A percentile compares a stretch with the other conserved stretches of the same genome.
phyloP scores from a whole-genome alignment of 2,888 invertebrate genomes.

The Rhorus exstirpatorius region DNA sequence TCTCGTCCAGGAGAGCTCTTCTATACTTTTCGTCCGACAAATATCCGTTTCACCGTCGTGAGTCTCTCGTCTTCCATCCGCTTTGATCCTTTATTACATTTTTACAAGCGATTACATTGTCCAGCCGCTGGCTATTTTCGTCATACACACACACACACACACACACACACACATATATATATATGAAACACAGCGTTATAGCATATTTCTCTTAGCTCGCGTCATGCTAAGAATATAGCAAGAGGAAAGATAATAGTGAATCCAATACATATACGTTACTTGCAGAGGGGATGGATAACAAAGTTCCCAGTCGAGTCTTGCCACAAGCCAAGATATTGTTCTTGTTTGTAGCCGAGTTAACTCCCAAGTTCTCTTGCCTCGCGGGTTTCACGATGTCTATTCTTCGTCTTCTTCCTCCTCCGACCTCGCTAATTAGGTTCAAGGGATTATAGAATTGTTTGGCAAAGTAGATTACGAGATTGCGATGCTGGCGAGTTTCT shows the following conservation, averaged over 20 bases:
- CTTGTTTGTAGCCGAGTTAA: conserved; percentile 83
- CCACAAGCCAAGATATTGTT: conserved; percentile 81
- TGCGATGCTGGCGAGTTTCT: conserved; percentile 68
- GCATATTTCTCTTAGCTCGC: conserved; percentile 46
- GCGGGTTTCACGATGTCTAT: conserved; percentile 44
- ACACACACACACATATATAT: background rate
- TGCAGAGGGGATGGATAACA: conserved; percentile 65
- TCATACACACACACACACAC: background rate
- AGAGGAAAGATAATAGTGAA: conserved; percentile 20
- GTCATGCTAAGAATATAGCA: conserved; percentile 38
- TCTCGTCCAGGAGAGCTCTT: conserved; percentile 2
- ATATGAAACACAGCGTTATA: conserved; percentile 19
- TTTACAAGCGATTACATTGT: conserved; percentile 84
- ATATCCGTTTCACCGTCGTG: conserved; percentile 68
- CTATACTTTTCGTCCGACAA: conserved; percentile 36
- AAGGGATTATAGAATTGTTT: conserved; percentile 85
- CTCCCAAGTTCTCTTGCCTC: conserved; percentile 73
- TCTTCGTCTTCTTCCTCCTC: conserved; percentile 58
- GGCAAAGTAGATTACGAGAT: conserved; percentile 84
- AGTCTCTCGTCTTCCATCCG: conserved; percentile 45
- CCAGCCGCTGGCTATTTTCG: conserved; percentile 80
- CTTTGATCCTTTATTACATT: conserved; percentile 85
- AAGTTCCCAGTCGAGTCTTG: conserved; percentile 65
- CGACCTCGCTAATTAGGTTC: conserved; percentile 83
- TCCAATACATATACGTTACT: conserved; percentile 2